Percentiles rank a stretch among this genome's conserved stretches.
phyloP scores from a whole-genome alignment of 2,113 vertebrate genomes.

The Ia io region DNA sequence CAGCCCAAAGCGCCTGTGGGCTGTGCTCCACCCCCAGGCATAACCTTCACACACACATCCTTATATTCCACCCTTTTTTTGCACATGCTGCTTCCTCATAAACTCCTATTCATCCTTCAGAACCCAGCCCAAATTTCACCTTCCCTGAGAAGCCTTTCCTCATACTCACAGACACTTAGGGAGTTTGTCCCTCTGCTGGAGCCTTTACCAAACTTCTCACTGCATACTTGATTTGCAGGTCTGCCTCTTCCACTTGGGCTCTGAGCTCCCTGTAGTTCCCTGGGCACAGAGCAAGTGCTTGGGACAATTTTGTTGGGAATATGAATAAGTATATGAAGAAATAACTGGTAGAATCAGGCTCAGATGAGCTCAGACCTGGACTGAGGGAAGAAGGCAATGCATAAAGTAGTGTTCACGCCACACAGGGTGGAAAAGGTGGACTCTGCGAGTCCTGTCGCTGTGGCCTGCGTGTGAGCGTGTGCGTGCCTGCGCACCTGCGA shows the following conservation, averaged over 20 bases:
- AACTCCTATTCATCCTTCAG: background rate
- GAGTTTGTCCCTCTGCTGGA: background rate
- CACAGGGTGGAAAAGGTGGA: background rate
- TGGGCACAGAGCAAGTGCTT: background rate
- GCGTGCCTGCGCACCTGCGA: accelerated
- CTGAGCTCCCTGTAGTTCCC: background rate
- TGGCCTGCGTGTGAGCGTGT: background rate
- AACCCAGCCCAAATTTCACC: background rate
- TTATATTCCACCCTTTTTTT: background rate
- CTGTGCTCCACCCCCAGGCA: background rate
- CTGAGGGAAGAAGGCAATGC: background rate
- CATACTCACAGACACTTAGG: background rate
- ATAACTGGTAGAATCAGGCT: background rate
- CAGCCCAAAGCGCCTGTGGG: background rate
- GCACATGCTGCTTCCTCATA: background rate
- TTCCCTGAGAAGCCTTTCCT: background rate
- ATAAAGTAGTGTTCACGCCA: too few species aligned
- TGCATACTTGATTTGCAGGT: background rate
- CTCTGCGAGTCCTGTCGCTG: accelerated
- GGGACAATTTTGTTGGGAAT: background rate
- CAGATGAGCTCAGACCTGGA: background rate
- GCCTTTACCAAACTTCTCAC: background rate
- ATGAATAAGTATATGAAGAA: background rate
- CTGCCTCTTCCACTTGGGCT: background rate
- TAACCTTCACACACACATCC: background rate